Conservation (phyloP, 2,797 vertebrate genomes). For the Pantherophis vulpinus region DNA sequence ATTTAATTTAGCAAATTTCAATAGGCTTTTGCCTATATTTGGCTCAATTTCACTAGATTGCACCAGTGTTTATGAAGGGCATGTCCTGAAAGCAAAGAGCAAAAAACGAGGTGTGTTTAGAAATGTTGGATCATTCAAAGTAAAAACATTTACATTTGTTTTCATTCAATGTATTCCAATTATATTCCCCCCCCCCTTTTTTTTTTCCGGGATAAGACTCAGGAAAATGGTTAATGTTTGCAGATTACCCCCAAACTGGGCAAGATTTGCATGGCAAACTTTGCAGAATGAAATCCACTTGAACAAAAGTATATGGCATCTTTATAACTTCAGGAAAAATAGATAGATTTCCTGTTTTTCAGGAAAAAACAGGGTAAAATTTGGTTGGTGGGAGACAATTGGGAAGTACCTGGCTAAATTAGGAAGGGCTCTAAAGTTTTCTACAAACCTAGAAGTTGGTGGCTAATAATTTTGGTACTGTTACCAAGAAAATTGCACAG, state of each 20-base stretch:
- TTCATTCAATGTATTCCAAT: neutral
- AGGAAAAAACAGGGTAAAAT: too few species aligned
- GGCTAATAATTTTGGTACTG: too few species aligned
- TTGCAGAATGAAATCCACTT: neutral
- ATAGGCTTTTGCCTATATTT: constrained; percentile 17
- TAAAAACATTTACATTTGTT: neutral
- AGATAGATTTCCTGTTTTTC: too few species aligned
- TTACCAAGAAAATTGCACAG: too few species aligned
- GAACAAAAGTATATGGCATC: neutral
- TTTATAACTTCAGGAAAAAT: neutral
- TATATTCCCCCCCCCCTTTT: neutral
- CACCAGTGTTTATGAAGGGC: neutral
- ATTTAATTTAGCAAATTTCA: constrained; percentile 36
- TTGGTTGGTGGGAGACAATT: too few species aligned
- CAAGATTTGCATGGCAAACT: neutral
- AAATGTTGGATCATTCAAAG: neutral
- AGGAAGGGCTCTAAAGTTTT: too few species aligned
- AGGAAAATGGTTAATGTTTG: neutral
- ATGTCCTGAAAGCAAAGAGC: neutral
- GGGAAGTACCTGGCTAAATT: too few species aligned
- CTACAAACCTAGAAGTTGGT: too few species aligned
- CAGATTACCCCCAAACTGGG: neutral
- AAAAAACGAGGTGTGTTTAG: neutral
- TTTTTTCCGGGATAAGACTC: neutral
- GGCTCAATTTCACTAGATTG: neutral